A percentile compares a stretch with the other conserved stretches of the same genome.
Evolutionary conservation across 2,888 invertebrate species (phyloP).

Genomic region (Apantesis nais): DNA sequence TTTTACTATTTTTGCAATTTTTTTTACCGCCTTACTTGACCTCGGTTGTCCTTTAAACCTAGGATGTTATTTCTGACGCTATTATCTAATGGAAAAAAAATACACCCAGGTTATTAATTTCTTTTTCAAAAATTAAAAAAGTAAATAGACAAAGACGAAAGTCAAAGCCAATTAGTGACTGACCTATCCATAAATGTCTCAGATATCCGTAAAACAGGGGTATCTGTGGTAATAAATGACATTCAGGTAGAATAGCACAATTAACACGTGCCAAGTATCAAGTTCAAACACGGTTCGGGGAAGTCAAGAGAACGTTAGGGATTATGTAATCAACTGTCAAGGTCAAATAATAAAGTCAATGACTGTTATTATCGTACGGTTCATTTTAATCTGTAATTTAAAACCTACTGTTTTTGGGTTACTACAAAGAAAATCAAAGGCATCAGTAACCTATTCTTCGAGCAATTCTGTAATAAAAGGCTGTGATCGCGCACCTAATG

Average conservation of each 20-base stretch:
- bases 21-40: no score
- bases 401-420: background rate
- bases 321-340: conserved; percentile 3
- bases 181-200: background rate
- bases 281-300: background rate
- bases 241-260: background rate
- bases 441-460: background rate
- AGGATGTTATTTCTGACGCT: no score
- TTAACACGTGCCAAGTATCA: conserved; percentile 1
- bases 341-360: background rate
- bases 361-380: background rate
- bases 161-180: background rate
- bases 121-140: no score
- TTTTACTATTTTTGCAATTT: no score
- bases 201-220: background rate
- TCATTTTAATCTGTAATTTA: conserved; percentile 7
- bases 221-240: background rate
- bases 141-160: no score
- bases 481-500: background rate
- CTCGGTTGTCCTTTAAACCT: no score
- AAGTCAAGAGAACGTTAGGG: background rate
- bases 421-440: background rate
- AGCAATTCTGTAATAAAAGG: background rate
- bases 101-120: no score
- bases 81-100: no score